Evolutionary conservation across 2,797 vertebrate species (phyloP).

Genomic region (Hemibagrus guttatus): DNA sequence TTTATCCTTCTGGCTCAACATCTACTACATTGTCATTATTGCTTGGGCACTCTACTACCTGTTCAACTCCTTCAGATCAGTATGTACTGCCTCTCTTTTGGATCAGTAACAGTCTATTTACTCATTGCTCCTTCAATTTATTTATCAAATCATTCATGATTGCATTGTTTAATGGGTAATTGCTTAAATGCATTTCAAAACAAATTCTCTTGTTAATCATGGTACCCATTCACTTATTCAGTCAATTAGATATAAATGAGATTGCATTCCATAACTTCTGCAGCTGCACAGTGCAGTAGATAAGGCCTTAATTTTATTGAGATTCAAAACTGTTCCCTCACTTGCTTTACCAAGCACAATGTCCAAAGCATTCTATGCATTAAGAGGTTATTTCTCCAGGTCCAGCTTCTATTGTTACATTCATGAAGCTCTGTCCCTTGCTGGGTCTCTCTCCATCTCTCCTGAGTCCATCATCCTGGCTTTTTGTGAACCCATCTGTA

Average conservation of each 20-base stretch:
- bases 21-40: slow-evolving; percentile 93
- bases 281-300: background rate
- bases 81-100: slow-evolving; percentile 61
- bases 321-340: background rate
- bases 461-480: slow-evolving; percentile 20
- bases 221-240: background rate
- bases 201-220: background rate
- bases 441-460: slow-evolving; percentile 15
- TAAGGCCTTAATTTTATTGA: background rate
- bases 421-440: slow-evolving; percentile 21
- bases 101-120: background rate
- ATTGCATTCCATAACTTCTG: background rate
- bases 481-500: slow-evolving; percentile 40
- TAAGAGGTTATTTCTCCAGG: slow-evolving; percentile 16
- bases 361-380: background rate
- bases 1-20: slow-evolving; percentile 91
- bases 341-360: background rate
- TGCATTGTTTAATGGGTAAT: background rate
- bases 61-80: slow-evolving; percentile 86
- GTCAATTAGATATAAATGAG: slow-evolving; percentile 2
- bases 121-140: background rate
- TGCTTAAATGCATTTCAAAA: background rate
- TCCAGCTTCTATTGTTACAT: slow-evolving; percentile 26
- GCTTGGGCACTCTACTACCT: slow-evolving; percentile 93
- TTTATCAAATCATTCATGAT: slow-evolving; percentile 9